These are phyloP conservation scores for Adelges cooleyi DNA, from an alignment of 1,140 invertebrate genomes.

Conservation along the genomic window DNA sequence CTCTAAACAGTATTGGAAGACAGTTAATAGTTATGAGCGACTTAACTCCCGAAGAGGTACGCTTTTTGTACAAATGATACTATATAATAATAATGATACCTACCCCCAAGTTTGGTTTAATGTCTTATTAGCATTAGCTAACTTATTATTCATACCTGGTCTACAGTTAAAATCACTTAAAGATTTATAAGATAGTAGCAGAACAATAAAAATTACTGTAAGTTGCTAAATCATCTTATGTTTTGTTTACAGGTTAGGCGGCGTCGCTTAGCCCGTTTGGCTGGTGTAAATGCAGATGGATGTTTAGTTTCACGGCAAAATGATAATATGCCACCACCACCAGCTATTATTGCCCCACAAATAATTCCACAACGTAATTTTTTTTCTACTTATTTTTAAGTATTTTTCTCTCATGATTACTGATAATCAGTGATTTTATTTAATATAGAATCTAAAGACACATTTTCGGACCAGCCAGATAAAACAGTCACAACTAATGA, in stretches of 20 bases:
- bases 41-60: conserved; percentile 61
- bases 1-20: background rate
- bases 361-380: conserved; percentile 34
- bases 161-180: too few species aligned
- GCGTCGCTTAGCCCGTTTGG: conserved; percentile 53
- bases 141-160: conserved; percentile 1
- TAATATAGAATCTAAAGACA: conserved; percentile 32
- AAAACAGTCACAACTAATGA: conserved; percentile 50
- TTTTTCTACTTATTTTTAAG: conserved; percentile 32
- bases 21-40: conserved; percentile 48
- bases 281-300: conserved; percentile 40
- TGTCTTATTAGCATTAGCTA: conserved; percentile 5
- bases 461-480: conserved; percentile 37
- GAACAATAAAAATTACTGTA: too few species aligned
- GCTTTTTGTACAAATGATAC: conserved; percentile 33
- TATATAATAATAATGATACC: conserved; percentile 26
- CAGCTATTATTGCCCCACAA: conserved; percentile 30
- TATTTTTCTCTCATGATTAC: conserved; percentile 4
- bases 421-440: conserved; percentile 6
- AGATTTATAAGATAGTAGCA: too few species aligned
- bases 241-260: conserved; percentile 49
- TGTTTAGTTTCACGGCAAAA: too few species aligned
- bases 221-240: background rate
- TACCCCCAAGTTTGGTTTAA: too few species aligned
- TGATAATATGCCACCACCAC: conserved; percentile 36